Conservation (phyloP, 2,113 vertebrate genomes). For the Cyphomyrus discorhynchus region DNA sequence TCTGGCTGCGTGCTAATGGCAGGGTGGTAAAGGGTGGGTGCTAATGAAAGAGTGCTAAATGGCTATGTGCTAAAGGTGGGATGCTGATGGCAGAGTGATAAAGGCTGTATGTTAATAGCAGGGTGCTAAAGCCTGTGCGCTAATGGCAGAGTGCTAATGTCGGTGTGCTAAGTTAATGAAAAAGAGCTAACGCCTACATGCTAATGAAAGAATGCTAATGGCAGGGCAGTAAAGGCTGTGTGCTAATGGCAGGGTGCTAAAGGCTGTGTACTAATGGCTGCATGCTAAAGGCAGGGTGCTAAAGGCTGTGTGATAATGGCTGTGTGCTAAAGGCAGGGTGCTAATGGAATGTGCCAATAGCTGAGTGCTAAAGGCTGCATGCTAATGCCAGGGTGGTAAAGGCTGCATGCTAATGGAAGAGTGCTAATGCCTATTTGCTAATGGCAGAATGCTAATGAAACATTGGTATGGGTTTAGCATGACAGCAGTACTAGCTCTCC, state of each 20-base stretch:
- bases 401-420: background rate
- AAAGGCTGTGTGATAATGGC: background rate
- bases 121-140: background rate
- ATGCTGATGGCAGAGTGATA: background rate
- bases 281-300: background rate
- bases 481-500: background rate
- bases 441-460: background rate
- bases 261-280: background rate
- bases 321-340: background rate
- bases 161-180: background rate
- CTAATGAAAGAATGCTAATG: background rate
- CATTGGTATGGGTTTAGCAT: background rate
- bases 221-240: background rate
- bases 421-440: background rate
- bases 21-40: background rate
- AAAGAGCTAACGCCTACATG: background rate
- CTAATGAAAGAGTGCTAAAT: background rate
- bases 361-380: background rate
- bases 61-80: background rate
- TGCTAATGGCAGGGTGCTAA: background rate
- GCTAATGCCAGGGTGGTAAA: background rate
- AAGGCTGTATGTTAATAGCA: background rate
- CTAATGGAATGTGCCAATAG: too few relatives aligned
- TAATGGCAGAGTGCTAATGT: background rate
- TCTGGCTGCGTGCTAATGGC: background rate